These are phyloP conservation scores for Rhinichthys klamathensis DNA, from an alignment of 2,113 vertebrate species.

Conservation along the genomic window DNA sequence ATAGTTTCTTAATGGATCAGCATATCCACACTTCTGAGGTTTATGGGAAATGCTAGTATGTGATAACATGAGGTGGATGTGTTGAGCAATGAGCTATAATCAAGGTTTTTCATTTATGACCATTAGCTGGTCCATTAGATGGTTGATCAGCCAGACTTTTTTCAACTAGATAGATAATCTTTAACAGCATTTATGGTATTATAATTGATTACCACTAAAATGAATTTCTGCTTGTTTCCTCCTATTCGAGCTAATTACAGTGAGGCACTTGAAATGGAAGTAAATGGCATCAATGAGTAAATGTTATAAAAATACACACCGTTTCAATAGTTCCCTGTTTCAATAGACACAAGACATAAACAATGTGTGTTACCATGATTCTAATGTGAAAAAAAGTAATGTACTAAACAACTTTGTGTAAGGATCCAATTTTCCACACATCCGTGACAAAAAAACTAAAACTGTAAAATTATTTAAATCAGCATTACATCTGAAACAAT, in stretches of 20 bases:
- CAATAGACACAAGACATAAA: background rate
- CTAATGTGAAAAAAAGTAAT: background rate
- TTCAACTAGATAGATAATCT: background rate
- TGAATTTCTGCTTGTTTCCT: too few species aligned
- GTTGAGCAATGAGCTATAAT: background rate
- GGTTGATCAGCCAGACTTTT: background rate
- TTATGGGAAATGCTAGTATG: background rate
- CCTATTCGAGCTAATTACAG: too few species aligned
- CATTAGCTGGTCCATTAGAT: background rate
- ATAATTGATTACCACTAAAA: background rate
- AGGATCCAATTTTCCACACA: too few species aligned
- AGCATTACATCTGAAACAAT: too few species aligned
- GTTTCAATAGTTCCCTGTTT: background rate
- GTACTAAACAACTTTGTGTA: background rate
- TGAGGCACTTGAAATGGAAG: too few species aligned
- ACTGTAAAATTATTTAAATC: background rate
- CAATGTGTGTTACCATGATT: background rate
- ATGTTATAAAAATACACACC: background rate
- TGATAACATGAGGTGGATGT: background rate
- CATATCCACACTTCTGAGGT: background rate
- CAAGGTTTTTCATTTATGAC: background rate
- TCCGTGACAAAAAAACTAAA: background rate
- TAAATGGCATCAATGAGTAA: background rate
- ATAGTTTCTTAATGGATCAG: background rate
- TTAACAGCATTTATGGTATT: background rate